Evolutionary conservation across 1,140 invertebrate species (phyloP), one percentile per base, ranked within the genome.

Genomic region (Drosophila funebris): DNA sequence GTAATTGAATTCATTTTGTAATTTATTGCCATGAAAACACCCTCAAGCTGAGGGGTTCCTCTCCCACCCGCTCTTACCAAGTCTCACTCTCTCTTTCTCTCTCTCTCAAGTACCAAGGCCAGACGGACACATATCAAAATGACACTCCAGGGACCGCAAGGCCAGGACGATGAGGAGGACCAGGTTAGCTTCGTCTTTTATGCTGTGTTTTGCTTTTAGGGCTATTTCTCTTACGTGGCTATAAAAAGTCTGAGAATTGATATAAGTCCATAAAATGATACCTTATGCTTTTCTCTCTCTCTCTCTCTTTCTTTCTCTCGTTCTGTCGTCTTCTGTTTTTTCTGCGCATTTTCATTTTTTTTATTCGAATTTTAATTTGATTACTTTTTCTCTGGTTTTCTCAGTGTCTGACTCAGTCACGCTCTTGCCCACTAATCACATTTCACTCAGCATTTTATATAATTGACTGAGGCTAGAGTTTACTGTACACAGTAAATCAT

Each of bases 1-100:
- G 78, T 88, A 88, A 88, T 87, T 88, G 77, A 87, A 87, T 87
- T 87, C 68, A 88, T 89, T 88, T 88, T 76, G 67, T 89, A 80
- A 89, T 89, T 89, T 89, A 89, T 89, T 89, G 84, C 84, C 66
- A 50, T 52, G 64, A 64, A 77, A 89, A 84, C 83, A 78, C 84
- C 78, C 72, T 43, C 58, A 9, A 31, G 46, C 29, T 13, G 43
- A 62, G 68, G 24, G 61, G 41, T 60, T 43, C 41, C 58, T 29
- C 36, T 46, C 27, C 27, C 48, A 31, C 20, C 22, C 33, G n/a
- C 22, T 9, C 11, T 22, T 41, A 18, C 44, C 56, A 44, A 27
- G 3, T 7, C 27, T n/a, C 36, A 22, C 29, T 27, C 5, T 24
- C 18, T 24, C 18, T 5, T 7, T 16, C 24, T 24, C 20, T 8